Evolutionary conservation across 2,888 invertebrate genomes (phyloP).

Genomic region (Parascotia fuliginaria): DNA sequence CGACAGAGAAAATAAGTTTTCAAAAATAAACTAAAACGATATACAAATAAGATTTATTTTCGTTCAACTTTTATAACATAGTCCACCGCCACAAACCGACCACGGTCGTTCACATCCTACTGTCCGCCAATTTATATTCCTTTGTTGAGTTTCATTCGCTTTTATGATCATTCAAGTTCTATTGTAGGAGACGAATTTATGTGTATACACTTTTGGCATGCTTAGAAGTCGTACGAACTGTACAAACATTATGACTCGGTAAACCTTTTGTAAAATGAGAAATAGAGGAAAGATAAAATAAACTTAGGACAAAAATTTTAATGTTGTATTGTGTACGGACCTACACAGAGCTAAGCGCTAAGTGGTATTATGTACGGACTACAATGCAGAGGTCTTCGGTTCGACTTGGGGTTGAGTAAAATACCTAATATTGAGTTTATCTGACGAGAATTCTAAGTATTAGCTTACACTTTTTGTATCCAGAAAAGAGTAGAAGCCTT

Average conservation of each 20-base stretch:
- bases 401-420: too few relatives aligned
- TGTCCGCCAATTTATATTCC: constrained; percentile 40
- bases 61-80: constrained; percentile 12
- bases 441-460: too few relatives aligned
- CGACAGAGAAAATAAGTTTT: not conserved
- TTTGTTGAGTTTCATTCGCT: constrained; percentile 34
- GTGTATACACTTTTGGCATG: not conserved
- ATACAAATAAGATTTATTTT: not conserved
- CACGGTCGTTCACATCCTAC: constrained; percentile 14
- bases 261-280: not conserved
- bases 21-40: not conserved
- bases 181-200: not conserved
- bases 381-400: too few relatives aligned
- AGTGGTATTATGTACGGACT: too few relatives aligned
- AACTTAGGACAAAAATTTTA: not conserved
- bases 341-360: too few relatives aligned
- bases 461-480: too few relatives aligned
- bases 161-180: constrained; percentile 19
- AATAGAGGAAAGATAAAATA: not conserved
- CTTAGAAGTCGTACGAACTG: not conserved
- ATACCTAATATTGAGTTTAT: too few relatives aligned
- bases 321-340: too few relatives aligned
- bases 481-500: too few relatives aligned
- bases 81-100: constrained; percentile 2
- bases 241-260: not conserved